Evolutionary conservation across 2,888 invertebrate genomes (phyloP), one percentile per base, ranked within the genome.

Genomic region (Agrotis ipsilon): DNA sequence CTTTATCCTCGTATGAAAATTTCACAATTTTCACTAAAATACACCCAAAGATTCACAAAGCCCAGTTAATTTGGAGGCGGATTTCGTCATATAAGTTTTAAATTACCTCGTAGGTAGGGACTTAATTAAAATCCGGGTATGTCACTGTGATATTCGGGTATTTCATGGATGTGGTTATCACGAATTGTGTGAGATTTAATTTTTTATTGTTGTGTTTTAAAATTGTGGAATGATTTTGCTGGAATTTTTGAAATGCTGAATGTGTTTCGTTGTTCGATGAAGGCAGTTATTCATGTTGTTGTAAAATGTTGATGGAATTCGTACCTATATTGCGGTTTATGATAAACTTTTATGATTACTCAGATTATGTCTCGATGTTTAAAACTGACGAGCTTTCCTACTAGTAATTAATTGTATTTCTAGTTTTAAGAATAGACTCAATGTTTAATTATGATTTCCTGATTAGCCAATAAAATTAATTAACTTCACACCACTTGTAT

Each of bases 21-120:
- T 61, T 68, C 21, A 72, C 43, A 80, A 64, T 54, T 61, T 61
- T 68, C 18, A 72, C 43, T 49, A 45, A 66, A 72, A 79, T 54
- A 61, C 48, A 58, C 45, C 21, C 52, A 58, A 62, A 52, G 32
- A 58, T 69, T 65, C 49, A 60, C 39, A 54, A 77, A 59, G 55
- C 60, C 62, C 63, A 32, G 74, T 80, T 78, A 78, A 78, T 83
- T 68, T 68, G 58, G 48, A 64, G 48, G 64, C 52, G 19, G 61
- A 49, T 49, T 39, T 46, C 61, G 64, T 78, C 69, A 80, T 78
- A 75, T 75, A 80, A 75, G 80, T 78, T 80, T 78, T 62, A 69
- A 78, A 78, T 78, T 69, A 65, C 79, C 57, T 65, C 64, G 27
- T 61, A 52, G 45, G 64, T 61, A 52, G 45, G 64, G 61, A 80